Conservation (phyloP, 2,888 invertebrate species). For the Brachyopa scutellaris region DNA sequence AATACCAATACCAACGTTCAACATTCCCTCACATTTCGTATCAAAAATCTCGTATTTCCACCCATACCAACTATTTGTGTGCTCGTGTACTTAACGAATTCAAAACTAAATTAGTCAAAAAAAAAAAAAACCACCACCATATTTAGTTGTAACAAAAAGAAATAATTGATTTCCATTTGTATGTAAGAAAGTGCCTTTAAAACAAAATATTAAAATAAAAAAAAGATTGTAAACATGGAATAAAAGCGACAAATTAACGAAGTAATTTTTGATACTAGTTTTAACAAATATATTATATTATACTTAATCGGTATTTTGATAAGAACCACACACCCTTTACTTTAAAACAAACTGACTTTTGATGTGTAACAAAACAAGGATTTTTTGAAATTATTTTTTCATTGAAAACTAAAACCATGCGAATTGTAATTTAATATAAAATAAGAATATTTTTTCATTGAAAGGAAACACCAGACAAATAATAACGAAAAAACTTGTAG, state of each 20-base stretch:
- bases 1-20: constrained; percentile 9
- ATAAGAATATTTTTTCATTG: constrained; percentile 36
- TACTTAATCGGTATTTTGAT: constrained; percentile 13
- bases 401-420: background rate
- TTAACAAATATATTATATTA: constrained; percentile 21
- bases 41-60: constrained; percentile 14
- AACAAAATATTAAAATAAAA: constrained; percentile 41
- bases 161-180: constrained; percentile 54
- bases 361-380: constrained; percentile 56
- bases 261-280: constrained; percentile 66
- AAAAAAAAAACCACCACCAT: constrained; percentile 50
- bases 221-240: constrained; percentile 9
- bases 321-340: constrained; percentile 24
- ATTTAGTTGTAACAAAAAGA: constrained; percentile 38
- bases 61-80: constrained; percentile 15
- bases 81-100: constrained; percentile 27
- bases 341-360: constrained; percentile 31
- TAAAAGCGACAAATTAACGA: constrained; percentile 43
- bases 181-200: constrained; percentile 72
- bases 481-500: constrained; percentile 54
- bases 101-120: constrained; percentile 50
- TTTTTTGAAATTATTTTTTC: constrained; percentile 28
- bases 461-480: constrained; percentile 44
- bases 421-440: constrained; percentile 1
- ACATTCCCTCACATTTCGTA: constrained; percentile 56